phyloP scores from a whole-genome alignment of 2,797 vertebrate species.

The Neoniphon sammara region DNA sequence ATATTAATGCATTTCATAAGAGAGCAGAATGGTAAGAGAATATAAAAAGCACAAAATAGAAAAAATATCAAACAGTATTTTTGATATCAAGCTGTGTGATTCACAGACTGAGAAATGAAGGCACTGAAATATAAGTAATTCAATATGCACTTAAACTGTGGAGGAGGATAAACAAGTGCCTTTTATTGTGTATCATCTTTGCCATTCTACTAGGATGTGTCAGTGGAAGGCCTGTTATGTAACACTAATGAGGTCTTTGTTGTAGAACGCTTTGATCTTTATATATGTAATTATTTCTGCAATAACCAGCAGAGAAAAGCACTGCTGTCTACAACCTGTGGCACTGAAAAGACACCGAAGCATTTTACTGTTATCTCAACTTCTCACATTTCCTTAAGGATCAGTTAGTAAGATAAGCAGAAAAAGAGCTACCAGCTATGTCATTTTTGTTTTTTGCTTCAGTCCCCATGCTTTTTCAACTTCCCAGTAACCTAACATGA shows the following conservation, averaged over 20 bases:
- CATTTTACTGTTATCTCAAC: no score
- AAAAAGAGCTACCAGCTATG: no score
- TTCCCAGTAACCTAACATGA: neutral
- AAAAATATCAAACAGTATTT: neutral
- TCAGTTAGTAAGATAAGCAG: no score
- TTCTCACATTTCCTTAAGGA: no score
- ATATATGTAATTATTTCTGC: no score
- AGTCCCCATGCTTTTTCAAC: no score
- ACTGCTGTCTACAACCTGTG: no score
- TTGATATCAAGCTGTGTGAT: neutral
- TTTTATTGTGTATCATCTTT: neutral
- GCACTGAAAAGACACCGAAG: no score
- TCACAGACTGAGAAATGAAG: neutral
- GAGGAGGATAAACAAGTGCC: neutral
- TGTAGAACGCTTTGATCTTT: no score
- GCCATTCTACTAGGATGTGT: neutral
- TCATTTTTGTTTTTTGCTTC: no score
- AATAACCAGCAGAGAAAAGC: no score
- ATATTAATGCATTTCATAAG: neutral
- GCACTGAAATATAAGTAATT: neutral
- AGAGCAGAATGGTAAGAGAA: neutral
- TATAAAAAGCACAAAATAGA: neutral
- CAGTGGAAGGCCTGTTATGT: neutral
- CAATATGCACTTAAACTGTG: neutral
- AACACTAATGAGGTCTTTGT: neutral